Conservation (phyloP, 2,888 invertebrate species). For the Loripinus fragilis region DNA sequence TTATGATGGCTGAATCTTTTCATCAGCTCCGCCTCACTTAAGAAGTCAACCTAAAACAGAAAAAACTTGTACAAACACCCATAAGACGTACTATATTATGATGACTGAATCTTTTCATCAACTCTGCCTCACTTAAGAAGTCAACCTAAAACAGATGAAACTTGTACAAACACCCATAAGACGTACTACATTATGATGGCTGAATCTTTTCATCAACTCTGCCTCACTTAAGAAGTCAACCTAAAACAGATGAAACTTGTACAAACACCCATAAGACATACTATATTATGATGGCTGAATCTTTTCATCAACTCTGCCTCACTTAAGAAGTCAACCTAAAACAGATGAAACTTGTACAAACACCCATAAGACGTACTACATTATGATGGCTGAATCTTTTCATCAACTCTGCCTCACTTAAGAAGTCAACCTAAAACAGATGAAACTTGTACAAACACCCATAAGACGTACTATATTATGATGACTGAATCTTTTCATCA, state of each 20-base stretch:
- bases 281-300: slow-evolving; percentile 95
- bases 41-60: slow-evolving; percentile 88
- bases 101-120: slow-evolving; percentile 96
- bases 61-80: slow-evolving; percentile 91
- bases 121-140: slow-evolving; percentile 95
- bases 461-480: slow-evolving; percentile 93
- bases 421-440: slow-evolving; percentile 89
- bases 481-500: slow-evolving; percentile 96
- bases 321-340: slow-evolving; percentile 91
- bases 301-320: slow-evolving; percentile 98
- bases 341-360: slow-evolving; percentile 88
- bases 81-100: slow-evolving; percentile 93
- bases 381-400: slow-evolving; percentile 96
- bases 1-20: slow-evolving; percentile 96
- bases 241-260: slow-evolving; percentile 85
- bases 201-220: slow-evolving; percentile 96
- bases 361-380: slow-evolving; percentile 92
- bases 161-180: slow-evolving; percentile 94
- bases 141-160: slow-evolving; percentile 86
- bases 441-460: slow-evolving; percentile 94
- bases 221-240: slow-evolving; percentile 96
- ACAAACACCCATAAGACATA: slow-evolving; percentile 93
- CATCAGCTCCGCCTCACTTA: slow-evolving; percentile 97
- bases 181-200: slow-evolving; percentile 94
- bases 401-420: slow-evolving; percentile 97